These are phyloP conservation scores for Misgurnus mizolepis DNA, from an alignment of 2,113 vertebrate species.

Conservation along the genomic window DNA sequence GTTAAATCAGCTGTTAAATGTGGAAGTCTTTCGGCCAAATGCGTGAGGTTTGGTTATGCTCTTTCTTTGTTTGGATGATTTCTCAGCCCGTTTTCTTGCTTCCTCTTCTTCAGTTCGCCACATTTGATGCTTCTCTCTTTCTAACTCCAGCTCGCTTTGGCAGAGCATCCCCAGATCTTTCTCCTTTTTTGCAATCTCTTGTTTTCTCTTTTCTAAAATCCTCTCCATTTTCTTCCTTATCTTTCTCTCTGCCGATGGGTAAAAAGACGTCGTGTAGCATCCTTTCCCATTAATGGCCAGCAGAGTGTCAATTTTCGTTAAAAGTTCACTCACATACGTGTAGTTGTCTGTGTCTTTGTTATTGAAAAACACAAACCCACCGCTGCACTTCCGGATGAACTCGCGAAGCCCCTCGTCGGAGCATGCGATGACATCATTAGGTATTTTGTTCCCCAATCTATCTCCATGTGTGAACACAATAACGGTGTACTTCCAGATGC, in stretches of 20 bases:
- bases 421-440: slow-evolving; percentile 52
- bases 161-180: neutral
- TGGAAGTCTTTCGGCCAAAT: neutral
- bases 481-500: slow-evolving; percentile 66
- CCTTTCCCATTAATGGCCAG: slow-evolving; percentile 63
- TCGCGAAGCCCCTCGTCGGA: slow-evolving; percentile 55
- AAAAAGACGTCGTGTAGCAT: slow-evolving; percentile 40
- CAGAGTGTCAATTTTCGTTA: slow-evolving; percentile 63
- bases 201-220: slow-evolving; percentile 47
- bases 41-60: neutral
- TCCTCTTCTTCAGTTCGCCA: slow-evolving; percentile 60
- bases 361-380: slow-evolving; percentile 66
- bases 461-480: slow-evolving; percentile 66
- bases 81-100: slow-evolving; percentile 54
- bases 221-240: slow-evolving; percentile 54
- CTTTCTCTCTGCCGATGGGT: slow-evolving; percentile 54
- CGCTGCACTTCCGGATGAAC: slow-evolving; percentile 63
- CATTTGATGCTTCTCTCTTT: slow-evolving; percentile 22
- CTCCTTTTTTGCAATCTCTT: slow-evolving; percentile 40
- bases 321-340: slow-evolving; percentile 53
- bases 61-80: neutral
- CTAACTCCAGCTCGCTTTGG: slow-evolving; percentile 49
- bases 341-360: slow-evolving; percentile 54
- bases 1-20: too few relatives aligned
- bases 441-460: slow-evolving; percentile 13